phyloP scores from a whole-genome alignment of 2,797 vertebrate genomes.

The Lacerta bilineata region DNA sequence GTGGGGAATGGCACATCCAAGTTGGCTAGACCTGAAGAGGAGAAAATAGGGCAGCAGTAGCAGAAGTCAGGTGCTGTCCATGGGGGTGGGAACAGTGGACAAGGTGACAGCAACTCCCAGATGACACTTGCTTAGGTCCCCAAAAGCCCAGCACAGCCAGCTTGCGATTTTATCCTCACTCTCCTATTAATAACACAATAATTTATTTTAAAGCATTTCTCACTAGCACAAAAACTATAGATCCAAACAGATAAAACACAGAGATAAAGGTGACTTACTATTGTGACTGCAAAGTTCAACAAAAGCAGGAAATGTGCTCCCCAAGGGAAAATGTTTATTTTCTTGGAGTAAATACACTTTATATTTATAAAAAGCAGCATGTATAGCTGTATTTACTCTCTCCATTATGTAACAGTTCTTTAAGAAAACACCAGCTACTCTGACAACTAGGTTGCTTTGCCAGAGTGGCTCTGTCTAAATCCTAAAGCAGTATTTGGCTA shows the following conservation, averaged over 20 bases:
- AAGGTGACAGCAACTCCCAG: not conserved
- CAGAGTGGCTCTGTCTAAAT: conserved; percentile 85
- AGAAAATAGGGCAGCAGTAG: not conserved
- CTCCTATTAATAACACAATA: conserved; percentile 65
- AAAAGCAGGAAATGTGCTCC: conserved; percentile 75
- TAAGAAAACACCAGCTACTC: conserved; percentile 82
- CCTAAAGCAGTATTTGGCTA: conserved; percentile 80
- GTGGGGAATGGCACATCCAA: too few species aligned
- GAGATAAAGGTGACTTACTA: conserved; percentile 72
- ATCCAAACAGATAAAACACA: conserved; percentile 73
- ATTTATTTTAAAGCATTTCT: conserved; percentile 49
- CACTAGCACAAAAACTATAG: conserved; percentile 55
- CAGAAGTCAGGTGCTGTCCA: not conserved
- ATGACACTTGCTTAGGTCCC: not conserved
- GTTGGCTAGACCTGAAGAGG: not conserved
- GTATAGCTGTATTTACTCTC: conserved; percentile 78
- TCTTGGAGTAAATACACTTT: conserved; percentile 68
- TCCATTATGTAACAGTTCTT: conserved; percentile 85
- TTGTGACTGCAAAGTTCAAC: conserved; percentile 79
- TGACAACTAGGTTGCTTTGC: conserved; percentile 84
- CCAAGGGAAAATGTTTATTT: conserved; percentile 82
- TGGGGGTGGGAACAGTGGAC: not conserved
- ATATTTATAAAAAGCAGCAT: conserved; percentile 76
- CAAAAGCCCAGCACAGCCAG: not conserved
- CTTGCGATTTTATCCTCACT: conserved; percentile 30